Percentiles rank a stretch among this genome's conserved stretches.
Conservation (phyloP, 2,797 vertebrate species). For the Macropus fuliginosus region DNA sequence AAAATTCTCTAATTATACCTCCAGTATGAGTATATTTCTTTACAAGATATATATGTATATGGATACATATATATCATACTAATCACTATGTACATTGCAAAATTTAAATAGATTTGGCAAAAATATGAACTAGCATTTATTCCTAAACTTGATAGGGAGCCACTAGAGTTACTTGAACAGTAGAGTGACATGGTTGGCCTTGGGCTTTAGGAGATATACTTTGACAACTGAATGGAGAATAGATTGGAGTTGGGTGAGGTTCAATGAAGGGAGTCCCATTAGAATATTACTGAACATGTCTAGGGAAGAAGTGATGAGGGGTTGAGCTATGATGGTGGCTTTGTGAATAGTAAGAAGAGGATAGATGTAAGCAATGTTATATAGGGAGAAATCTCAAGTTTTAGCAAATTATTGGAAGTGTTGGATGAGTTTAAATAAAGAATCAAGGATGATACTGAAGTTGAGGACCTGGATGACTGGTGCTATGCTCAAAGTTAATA, state of each 20-base stretch:
- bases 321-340: background rate
- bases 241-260: background rate
- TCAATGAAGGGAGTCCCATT: background rate
- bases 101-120: background rate
- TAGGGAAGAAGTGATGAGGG: background rate
- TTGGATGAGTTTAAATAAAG: background rate
- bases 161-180: background rate
- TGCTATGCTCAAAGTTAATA: background rate
- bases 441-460: background rate
- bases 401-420: background rate
- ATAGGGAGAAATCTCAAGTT: background rate
- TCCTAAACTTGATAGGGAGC: background rate
- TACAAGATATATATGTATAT: background rate
- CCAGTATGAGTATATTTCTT: background rate
- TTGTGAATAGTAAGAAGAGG: background rate
- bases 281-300: background rate
- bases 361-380: background rate
- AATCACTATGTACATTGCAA: background rate
- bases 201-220: background rate
- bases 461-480: background rate
- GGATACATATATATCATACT: background rate
- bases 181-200: background rate
- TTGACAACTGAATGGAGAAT: background rate
- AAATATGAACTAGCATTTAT: background rate
- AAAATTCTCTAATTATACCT: background rate